Evolutionary conservation across 2,888 invertebrate genomes (phyloP).

Genomic region (Sinelater perroti): DNA sequence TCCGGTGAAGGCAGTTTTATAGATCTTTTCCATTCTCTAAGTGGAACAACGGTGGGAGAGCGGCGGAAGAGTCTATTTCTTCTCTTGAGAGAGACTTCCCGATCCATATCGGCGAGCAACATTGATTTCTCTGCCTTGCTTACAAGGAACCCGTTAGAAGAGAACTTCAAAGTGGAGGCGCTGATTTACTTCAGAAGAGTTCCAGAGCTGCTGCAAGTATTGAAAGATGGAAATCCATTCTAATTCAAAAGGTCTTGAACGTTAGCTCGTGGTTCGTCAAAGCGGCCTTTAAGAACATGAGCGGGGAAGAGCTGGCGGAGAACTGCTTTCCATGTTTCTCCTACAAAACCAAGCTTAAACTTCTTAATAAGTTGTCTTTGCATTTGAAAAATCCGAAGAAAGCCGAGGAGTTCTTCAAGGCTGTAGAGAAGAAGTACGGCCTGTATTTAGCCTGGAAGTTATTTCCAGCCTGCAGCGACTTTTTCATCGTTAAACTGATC

Average conservation of each 20-base stretch:
- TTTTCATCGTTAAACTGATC: slow-evolving; percentile 23
- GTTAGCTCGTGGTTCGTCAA: slow-evolving; percentile 31
- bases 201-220: slow-evolving; percentile 26
- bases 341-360: slow-evolving; percentile 27
- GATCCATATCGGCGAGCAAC: neutral
- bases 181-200: slow-evolving; percentile 29
- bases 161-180: slow-evolving; percentile 32
- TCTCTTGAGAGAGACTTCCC: neutral
- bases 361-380: slow-evolving; percentile 29
- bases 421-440: slow-evolving; percentile 33
- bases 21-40: slow-evolving; percentile 20
- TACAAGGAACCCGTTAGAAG: slow-evolving; percentile 24
- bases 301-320: slow-evolving; percentile 22
- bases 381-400: slow-evolving; percentile 18
- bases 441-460: slow-evolving; percentile 33
- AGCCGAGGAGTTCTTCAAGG: slow-evolving; percentile 30
- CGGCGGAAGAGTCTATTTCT: slow-evolving; percentile 21
- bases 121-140: slow-evolving; percentile 13
- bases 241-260: slow-evolving; percentile 32
- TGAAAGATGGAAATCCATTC: slow-evolving; percentile 32
- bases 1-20: slow-evolving; percentile 4
- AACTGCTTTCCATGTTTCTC: slow-evolving; percentile 28
- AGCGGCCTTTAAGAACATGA: slow-evolving; percentile 20
- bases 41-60: slow-evolving; percentile 24
- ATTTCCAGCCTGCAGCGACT: slow-evolving; percentile 25